Percentiles rank a stretch among this genome's conserved stretches.
These are phyloP conservation scores for Enteromius trimaculatus DNA, from an alignment of 2,797 vertebrate genomes.

Conservation along the genomic window DNA sequence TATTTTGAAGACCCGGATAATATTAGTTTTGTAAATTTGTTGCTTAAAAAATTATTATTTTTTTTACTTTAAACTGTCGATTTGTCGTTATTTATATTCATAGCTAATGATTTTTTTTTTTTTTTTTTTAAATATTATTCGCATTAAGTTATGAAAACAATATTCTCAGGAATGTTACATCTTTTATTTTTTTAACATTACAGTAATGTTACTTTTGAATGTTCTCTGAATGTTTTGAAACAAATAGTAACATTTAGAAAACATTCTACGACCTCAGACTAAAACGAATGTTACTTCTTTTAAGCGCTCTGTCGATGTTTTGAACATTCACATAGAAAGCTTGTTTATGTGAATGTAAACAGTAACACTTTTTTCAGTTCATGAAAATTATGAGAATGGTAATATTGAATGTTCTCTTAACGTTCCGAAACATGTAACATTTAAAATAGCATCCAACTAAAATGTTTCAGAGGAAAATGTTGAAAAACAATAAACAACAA, in stretches of 20 bases:
- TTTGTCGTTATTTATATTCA: neutral
- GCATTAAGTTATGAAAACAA: neutral
- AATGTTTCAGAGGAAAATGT: neutral
- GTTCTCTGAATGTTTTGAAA: neutral
- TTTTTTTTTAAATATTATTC: too few relatives aligned
- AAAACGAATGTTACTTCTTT: neutral
- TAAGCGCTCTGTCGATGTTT: neutral
- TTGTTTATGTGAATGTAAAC: neutral
- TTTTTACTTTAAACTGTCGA: neutral
- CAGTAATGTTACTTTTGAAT: too few relatives aligned
- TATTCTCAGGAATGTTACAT: neutral
- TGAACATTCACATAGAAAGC: neutral
- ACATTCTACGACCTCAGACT: neutral
- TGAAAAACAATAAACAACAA: neutral
- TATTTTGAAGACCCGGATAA: too few relatives aligned
- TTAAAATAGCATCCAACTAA: neutral
- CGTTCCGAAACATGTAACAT: neutral
- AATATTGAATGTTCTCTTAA: neutral
- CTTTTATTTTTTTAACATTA: too few relatives aligned
- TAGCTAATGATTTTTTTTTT: too few relatives aligned
- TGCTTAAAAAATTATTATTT: neutral
- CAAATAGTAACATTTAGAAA: neutral
- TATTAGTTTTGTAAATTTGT: neutral
- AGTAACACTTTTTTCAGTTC: neutral
- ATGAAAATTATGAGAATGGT: neutral